Evolutionary conservation across 2,797 vertebrate genomes (phyloP).

Genomic region (Otus scops): DNA sequence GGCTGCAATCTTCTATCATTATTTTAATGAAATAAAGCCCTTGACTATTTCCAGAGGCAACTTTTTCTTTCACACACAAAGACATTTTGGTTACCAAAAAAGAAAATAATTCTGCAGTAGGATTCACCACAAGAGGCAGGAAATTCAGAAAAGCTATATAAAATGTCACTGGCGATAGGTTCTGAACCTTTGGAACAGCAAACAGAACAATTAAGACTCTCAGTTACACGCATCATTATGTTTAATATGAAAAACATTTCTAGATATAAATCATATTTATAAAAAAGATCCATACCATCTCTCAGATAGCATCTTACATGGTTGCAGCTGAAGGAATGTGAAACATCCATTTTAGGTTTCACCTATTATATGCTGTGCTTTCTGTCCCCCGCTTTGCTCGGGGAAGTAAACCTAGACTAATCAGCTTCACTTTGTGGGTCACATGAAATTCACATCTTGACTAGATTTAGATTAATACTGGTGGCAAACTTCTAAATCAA

Average conservation of each 20-base stretch:
- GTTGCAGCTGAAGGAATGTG: constrained; percentile 35
- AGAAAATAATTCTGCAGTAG: background rate
- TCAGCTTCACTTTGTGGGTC: background rate
- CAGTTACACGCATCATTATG: background rate
- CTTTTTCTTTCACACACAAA: background rate
- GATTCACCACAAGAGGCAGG: background rate
- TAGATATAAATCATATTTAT: constrained; percentile 23
- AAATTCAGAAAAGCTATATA: background rate
- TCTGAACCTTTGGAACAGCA: constrained; percentile 12
- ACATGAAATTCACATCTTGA: constrained; percentile 8
- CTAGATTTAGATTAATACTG: background rate
- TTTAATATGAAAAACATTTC: constrained; percentile 55
- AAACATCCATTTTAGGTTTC: constrained; percentile 38
- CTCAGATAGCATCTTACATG: constrained; percentile 40
- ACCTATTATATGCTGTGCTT: background rate
- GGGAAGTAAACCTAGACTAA: background rate
- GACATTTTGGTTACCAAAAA: background rate
- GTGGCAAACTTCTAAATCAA: constrained; percentile 1
- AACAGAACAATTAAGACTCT: constrained; percentile 32
- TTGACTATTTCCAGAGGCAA: constrained; percentile 29
- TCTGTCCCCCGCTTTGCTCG: background rate
- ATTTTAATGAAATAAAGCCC: constrained; percentile 47
- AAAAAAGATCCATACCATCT: constrained; percentile 33
- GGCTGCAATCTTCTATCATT: constrained; percentile 7
- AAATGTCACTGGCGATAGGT: background rate